Evolutionary conservation across 2,113 vertebrate genomes (phyloP).

Genomic region (Cinclus mexicanus): DNA sequence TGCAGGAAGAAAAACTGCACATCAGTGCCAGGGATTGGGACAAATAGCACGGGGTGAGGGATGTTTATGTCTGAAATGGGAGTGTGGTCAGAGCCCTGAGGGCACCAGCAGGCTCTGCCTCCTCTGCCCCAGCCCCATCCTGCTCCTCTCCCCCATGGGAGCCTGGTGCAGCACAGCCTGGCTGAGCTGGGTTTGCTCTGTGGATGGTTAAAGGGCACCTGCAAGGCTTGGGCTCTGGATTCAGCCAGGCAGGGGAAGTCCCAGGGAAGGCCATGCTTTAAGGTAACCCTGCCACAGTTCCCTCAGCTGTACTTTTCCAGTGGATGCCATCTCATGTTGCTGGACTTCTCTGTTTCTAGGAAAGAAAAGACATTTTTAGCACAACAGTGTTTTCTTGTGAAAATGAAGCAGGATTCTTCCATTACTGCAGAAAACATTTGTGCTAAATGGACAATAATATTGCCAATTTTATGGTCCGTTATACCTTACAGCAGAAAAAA

Average conservation of each 20-base stretch:
- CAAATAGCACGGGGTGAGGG: not conserved
- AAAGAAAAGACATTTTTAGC: not conserved
- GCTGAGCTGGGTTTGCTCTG: not conserved
- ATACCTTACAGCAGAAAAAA: not conserved
- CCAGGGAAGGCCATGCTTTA: not conserved
- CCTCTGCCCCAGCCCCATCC: not conserved
- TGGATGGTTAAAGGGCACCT: rapidly evolving
- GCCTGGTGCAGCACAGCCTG: not conserved
- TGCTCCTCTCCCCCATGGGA: rapidly evolving
- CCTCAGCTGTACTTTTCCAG: not conserved
- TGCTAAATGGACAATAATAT: not conserved
- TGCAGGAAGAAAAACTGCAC: not conserved
- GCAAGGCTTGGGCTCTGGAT: not conserved
- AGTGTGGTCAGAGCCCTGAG: not conserved
- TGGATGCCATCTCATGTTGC: not conserved
- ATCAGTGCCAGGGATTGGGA: not conserved
- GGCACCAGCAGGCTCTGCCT: not conserved
- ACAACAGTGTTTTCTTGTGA: not conserved
- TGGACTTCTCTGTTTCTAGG: not conserved
- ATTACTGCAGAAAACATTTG: not conserved
- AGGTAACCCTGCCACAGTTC: rapidly evolving
- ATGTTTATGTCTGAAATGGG: not conserved
- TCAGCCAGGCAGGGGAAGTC: not conserved
- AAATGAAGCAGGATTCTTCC: not conserved
- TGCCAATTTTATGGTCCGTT: not conserved